phyloP scores from a whole-genome alignment of 2,113 vertebrate species.

The Formicarius rufipectus region DNA sequence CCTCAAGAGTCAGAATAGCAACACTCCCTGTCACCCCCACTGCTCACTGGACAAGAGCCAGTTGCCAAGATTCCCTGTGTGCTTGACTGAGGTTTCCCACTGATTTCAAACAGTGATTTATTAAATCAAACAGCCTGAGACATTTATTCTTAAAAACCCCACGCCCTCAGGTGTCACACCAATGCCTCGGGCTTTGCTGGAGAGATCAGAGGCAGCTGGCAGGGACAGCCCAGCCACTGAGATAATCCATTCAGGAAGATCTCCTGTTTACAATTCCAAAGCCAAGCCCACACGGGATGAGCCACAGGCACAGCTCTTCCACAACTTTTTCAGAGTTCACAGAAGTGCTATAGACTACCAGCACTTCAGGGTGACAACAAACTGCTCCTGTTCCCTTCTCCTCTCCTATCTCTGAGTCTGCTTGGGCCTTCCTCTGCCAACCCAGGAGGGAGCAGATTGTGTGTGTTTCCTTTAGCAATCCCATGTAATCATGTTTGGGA shows the following conservation, averaged over 20 bases:
- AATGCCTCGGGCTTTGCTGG: accelerated
- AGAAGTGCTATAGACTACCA: background rate
- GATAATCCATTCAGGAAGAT: background rate
- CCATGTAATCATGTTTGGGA: accelerated
- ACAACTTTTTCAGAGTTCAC: background rate
- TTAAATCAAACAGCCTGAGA: background rate
- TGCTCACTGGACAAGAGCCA: background rate
- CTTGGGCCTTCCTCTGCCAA: background rate
- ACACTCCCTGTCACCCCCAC: background rate
- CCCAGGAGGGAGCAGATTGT: background rate
- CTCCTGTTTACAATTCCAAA: background rate
- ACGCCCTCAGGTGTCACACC: background rate
- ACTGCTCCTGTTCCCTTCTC: background rate
- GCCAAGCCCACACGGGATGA: background rate
- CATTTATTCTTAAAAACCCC: background rate
- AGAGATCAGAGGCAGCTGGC: background rate
- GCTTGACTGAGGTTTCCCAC: background rate
- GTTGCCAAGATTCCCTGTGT: background rate
- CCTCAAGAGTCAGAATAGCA: background rate
- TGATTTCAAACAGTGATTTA: background rate
- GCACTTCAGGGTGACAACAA: background rate
- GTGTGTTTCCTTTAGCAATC: background rate
- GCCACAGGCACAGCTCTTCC: background rate
- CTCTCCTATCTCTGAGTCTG: background rate
- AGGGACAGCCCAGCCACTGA: background rate